Evolutionary conservation across 2,797 vertebrate species (phyloP).

Genomic region (Gallirallus australis): DNA sequence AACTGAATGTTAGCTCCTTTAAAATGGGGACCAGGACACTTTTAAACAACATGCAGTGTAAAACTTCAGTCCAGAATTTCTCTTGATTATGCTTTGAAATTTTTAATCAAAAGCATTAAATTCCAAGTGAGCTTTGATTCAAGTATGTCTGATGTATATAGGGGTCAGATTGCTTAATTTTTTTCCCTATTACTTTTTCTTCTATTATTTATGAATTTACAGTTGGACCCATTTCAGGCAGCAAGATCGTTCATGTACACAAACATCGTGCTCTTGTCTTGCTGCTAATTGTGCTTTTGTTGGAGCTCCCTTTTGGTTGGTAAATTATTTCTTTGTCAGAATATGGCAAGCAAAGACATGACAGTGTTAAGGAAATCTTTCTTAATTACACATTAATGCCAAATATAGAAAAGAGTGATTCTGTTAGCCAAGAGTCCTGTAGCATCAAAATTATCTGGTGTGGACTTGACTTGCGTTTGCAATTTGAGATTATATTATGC

Average conservation of each 20-base stretch:
- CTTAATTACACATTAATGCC: neutral
- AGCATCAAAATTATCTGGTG: neutral
- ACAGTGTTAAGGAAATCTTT: neutral
- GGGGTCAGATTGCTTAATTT: neutral
- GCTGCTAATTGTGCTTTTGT: neutral
- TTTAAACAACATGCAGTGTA: neutral
- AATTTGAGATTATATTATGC: slow-evolving; percentile 45
- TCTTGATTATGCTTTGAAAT: neutral
- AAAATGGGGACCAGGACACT: neutral
- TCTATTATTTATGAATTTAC: neutral
- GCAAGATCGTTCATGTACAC: neutral
- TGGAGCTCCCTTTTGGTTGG: neutral
- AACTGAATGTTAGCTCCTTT: neutral
- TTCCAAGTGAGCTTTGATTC: neutral
- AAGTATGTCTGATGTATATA: neutral
- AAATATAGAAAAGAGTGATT: neutral
- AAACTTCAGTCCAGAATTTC: neutral
- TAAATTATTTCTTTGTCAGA: neutral
- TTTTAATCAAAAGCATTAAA: slow-evolving; percentile 37
- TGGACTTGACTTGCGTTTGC: neutral
- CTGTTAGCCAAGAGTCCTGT: neutral
- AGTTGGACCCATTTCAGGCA: neutral
- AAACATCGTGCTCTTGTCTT: neutral
- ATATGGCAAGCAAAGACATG: neutral
- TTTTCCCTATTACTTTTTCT: neutral